Conservation (phyloP, 2,797 vertebrate genomes). For the Triplophysa bombifrons region DNA sequence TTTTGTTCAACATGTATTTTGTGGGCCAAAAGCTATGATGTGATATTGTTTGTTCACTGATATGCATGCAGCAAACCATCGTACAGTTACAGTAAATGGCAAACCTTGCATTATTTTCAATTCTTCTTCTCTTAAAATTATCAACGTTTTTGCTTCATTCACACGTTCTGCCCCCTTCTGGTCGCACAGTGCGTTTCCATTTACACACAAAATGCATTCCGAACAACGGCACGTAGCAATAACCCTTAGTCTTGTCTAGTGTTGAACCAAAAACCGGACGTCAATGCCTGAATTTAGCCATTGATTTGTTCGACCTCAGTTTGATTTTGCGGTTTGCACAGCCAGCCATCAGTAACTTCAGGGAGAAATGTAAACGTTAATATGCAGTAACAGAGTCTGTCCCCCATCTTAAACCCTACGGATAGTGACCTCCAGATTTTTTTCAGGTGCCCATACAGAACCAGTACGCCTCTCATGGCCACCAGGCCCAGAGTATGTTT, state of each 20-base stretch:
- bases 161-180: slow-evolving; percentile 41
- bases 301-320: slow-evolving; percentile 24
- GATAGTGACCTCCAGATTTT: slow-evolving; percentile 62
- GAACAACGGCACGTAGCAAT: slow-evolving; percentile 59
- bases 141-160: slow-evolving; percentile 7
- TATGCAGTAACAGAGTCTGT: slow-evolving; percentile 61
- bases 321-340: slow-evolving; percentile 56
- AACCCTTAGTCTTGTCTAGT: slow-evolving; percentile 50
- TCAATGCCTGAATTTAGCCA: slow-evolving; percentile 28
- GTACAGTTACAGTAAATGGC: background rate
- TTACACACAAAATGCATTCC: slow-evolving; percentile 57
- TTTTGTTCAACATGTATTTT: slow-evolving; percentile 33
- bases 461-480: slow-evolving; percentile 71
- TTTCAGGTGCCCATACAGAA: slow-evolving; percentile 77
- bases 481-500: slow-evolving; percentile 67
- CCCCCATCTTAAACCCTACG: slow-evolving; percentile 45
- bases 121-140: slow-evolving; percentile 11
- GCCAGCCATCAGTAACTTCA: slow-evolving; percentile 72
- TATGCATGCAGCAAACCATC: slow-evolving; percentile 2
- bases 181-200: slow-evolving; percentile 48
- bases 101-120: slow-evolving; percentile 13
- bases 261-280: slow-evolving; percentile 65
- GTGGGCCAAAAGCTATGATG: slow-evolving; percentile 54
- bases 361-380: slow-evolving; percentile 57
- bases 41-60: slow-evolving; percentile 20